Base-by-base conservation (phyloP, 2,797 vertebrate species). In the Esox lucius region DNA sequence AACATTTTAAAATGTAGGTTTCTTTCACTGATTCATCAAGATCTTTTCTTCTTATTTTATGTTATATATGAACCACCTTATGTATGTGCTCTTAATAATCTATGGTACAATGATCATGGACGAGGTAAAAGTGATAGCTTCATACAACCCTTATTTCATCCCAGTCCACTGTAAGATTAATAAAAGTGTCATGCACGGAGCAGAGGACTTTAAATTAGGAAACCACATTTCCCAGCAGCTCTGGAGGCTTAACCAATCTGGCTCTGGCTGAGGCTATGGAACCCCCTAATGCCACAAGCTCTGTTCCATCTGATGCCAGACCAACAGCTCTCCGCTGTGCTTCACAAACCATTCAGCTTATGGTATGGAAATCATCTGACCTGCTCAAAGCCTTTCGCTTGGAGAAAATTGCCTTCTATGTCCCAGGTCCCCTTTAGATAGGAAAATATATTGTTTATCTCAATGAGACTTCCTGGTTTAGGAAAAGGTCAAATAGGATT, bases 401-500 rank as follows among this genome's bases (percentile, higher is more conserved):
- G 35, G 76, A 80, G 75, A 67, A 74, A 80, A 81, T 73, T 74
- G 72, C 53, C 48, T 33, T 31, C 79, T 85, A 85, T 87, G 86
- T 87, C 48, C 53, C 31, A 53, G 28, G 31, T 26, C 22, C 31
- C 48, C 49, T 31, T 28, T 24, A 16, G n/a, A 28, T 39, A 19
- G 31, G 33, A 22, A 39, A 68, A 77, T 84, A 85, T 80, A 42
- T 84, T 79, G 71, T 83, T 84, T 81, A 80, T 82, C 85, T 83
- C 84, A 74, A 81, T 24, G 35, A 80, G 83, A 78, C 79, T 80
- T 89, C 76, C 75, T 46, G 76, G 72, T 88, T 75, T 85, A 82
- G 86, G 84, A 82, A 88, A 88, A 91, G 86, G 90, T 91, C 3
- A 91, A 91, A 91, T 88, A 90, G 87, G 89, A 86, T 91, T 86